A percentile compares a stretch with the other conserved stretches of the same genome.
Evolutionary conservation across 2,888 invertebrate genomes (phyloP).

Genomic region (Empis livida): DNA sequence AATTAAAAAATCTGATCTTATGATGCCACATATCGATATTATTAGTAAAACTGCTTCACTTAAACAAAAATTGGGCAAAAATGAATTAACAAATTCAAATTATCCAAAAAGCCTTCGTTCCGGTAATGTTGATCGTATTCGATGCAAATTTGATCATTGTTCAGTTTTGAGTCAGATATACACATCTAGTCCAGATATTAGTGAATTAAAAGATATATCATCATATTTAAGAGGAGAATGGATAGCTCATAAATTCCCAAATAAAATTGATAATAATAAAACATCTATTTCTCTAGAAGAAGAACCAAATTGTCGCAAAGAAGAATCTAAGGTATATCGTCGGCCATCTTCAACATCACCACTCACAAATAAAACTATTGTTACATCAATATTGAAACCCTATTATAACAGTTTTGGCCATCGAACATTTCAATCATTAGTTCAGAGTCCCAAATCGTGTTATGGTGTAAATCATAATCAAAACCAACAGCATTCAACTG

Average conservation of each 20-base stretch:
- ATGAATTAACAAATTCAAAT: background rate
- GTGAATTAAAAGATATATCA: slow-evolving; percentile 62
- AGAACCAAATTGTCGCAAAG: background rate
- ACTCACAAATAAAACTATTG: slow-evolving; percentile 35
- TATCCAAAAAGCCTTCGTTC: slow-evolving; percentile 40
- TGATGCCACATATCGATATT: slow-evolving; percentile 82
- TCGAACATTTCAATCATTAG: slow-evolving; percentile 60
- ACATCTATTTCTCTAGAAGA: slow-evolving; percentile 4
- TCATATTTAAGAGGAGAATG: slow-evolving; percentile 67
- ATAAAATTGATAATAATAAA: slow-evolving; percentile 48
- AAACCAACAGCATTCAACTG: slow-evolving; percentile 22
- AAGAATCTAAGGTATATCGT: slow-evolving; percentile 20
- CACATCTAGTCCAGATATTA: slow-evolving; percentile 66
- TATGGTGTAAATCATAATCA: slow-evolving; percentile 49
- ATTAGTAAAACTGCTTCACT: slow-evolving; percentile 72
- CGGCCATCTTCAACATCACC: slow-evolving; percentile 44
- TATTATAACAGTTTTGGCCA: slow-evolving; percentile 42
- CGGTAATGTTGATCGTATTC: slow-evolving; percentile 57
- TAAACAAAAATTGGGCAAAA: slow-evolving; percentile 27
- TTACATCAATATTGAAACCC: slow-evolving; percentile 34
- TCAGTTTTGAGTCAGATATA: slow-evolving; percentile 64
- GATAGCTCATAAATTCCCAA: slow-evolving; percentile 69
- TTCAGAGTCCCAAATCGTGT: slow-evolving; percentile 60
- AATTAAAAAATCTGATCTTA: slow-evolving; percentile 53
- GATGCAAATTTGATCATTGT: slow-evolving; percentile 31